Percentiles rank a stretch among this genome's conserved stretches.
phyloP scores from a whole-genome alignment of 2,113 vertebrate species.

The Myocastor coypus region DNA sequence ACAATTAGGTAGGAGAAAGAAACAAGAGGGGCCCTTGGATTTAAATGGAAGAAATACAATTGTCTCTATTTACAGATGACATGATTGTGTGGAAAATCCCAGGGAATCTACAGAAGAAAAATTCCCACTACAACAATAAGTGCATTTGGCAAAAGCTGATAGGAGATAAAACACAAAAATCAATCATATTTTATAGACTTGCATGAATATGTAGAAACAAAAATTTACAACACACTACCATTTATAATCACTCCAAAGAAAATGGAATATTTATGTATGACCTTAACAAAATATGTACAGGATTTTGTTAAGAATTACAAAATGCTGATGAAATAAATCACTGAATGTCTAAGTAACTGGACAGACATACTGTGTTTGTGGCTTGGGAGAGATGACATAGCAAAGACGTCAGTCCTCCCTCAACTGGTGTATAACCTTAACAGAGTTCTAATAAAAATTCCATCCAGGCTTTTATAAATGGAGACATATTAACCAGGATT shows the following conservation, averaged over 20 bases:
- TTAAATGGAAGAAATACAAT: constrained; percentile 26
- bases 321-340: constrained; percentile 37
- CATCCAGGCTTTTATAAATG: constrained; percentile 1
- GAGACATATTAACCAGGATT: not conserved
- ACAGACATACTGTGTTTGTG: not conserved
- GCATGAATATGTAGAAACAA: constrained; percentile 30
- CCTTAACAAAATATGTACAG: not conserved
- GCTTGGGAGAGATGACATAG: not conserved
- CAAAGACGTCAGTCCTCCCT: not conserved
- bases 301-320: constrained; percentile 21
- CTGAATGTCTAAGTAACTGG: not conserved
- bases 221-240: constrained; percentile 34
- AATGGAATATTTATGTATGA: constrained; percentile 25
- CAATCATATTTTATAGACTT: constrained; percentile 27
- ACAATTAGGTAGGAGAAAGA: constrained; percentile 51
- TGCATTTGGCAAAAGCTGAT: constrained; percentile 43
- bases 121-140: not conserved
- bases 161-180: constrained; percentile 56
- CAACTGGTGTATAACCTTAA: constrained; percentile 1
- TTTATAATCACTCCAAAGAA: constrained; percentile 40
- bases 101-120: constrained; percentile 26
- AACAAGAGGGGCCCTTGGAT: not conserved
- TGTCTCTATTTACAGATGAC: constrained; percentile 6
- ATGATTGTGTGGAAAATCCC: constrained; percentile 3
- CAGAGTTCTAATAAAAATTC: constrained; percentile 26